A percentile compares a stretch with the other conserved stretches of the same genome.
These are phyloP conservation scores for Machimus rusticus DNA, from an alignment of 2,888 invertebrate species.

Conservation along the genomic window DNA sequence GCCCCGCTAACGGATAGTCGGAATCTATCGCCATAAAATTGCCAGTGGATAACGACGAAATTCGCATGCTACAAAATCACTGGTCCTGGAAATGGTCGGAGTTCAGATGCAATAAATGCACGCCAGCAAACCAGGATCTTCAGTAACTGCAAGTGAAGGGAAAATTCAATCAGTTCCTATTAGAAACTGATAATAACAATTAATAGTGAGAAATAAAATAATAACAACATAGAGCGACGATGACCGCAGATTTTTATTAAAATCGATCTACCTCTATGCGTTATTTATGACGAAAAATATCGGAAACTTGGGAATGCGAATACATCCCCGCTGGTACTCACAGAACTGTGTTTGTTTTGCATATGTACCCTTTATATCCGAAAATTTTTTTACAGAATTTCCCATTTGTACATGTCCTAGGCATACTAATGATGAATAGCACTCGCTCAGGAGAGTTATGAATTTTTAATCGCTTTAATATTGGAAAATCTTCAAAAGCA, in stretches of 20 bases:
- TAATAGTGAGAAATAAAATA: slow-evolving; percentile 28
- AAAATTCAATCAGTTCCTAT: slow-evolving; percentile 4
- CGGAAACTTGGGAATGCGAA: background rate
- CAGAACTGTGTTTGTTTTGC: background rate
- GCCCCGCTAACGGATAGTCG: background rate
- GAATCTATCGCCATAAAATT: background rate
- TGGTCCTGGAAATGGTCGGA: background rate
- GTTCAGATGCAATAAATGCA: background rate
- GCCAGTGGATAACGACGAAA: background rate
- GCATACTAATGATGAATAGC: background rate
- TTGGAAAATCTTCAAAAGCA: background rate
- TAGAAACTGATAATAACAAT: slow-evolving; percentile 34
- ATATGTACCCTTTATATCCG: background rate
- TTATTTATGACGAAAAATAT: background rate
- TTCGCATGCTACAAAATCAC: background rate
- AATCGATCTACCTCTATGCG: background rate
- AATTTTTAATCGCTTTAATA: slow-evolving; percentile 33
- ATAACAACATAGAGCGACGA: background rate
- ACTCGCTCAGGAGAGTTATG: background rate
- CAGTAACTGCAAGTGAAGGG: no score
- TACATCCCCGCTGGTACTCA: background rate
- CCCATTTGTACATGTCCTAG: background rate
- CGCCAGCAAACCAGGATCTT: background rate
- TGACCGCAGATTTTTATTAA: background rate
- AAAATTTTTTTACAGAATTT: slow-evolving; percentile 14